A percentile compares a stretch with the other conserved stretches of the same genome.
phyloP scores from a whole-genome alignment of 2,888 invertebrate genomes.

The Choreutis nemorana region DNA sequence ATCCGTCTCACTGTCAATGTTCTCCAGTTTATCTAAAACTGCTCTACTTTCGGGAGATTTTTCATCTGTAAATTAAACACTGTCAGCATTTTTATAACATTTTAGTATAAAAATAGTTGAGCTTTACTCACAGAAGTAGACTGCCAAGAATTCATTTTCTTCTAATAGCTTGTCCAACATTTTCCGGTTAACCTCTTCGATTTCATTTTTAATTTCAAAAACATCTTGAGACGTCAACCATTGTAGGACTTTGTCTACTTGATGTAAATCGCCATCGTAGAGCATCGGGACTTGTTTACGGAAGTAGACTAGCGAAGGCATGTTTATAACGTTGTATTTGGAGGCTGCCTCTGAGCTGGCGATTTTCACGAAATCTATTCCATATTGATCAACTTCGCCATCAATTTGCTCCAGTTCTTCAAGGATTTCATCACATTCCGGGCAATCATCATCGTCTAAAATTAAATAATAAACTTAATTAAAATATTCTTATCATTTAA shows the following conservation, averaged over 20 bases:
- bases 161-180: constrained; percentile 95
- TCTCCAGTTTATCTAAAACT: constrained; percentile 88
- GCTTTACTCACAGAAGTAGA: constrained; percentile 88
- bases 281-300: constrained; percentile 82
- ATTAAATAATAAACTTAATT: neutral
- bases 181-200: constrained; percentile 95
- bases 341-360: constrained; percentile 83
- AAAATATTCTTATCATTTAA: neutral
- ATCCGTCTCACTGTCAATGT: constrained; percentile 94
- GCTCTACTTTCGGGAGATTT: constrained; percentile 81
- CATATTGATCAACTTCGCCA: constrained; percentile 90
- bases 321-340: constrained; percentile 81
- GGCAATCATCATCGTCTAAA: constrained; percentile 86
- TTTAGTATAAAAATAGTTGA: neutral
- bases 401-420: constrained; percentile 93
- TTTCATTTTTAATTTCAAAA: constrained; percentile 95
- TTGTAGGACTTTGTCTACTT: constrained; percentile 83
- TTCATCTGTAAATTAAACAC: constrained; percentile 71
- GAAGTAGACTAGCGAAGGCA: constrained; percentile 89
- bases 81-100: neutral
- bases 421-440: constrained; percentile 90
- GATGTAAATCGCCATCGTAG: constrained; percentile 89
- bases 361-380: constrained; percentile 95
- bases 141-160: constrained; percentile 94
- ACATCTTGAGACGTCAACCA: constrained; percentile 96